phyloP scores from a whole-genome alignment of 2,797 vertebrate genomes.

The Spondyliosoma cantharus region DNA sequence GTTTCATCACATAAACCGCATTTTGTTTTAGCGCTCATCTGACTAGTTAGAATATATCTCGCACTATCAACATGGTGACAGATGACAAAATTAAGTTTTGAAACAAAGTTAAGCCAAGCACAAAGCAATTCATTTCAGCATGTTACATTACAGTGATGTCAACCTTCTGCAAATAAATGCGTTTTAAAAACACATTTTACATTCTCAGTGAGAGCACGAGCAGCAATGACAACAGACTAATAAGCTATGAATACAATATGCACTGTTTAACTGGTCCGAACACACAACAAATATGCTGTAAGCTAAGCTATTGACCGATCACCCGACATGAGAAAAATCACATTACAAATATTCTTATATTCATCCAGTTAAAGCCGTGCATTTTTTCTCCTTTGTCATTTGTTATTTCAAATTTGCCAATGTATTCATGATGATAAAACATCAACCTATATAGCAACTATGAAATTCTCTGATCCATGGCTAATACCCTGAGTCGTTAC shows the following conservation, averaged over 20 bases:
- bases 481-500: constrained; percentile 64
- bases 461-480: constrained; percentile 64
- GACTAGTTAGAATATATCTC: constrained; percentile 24
- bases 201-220: constrained; percentile 2
- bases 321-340: not conserved
- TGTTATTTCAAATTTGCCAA: constrained; percentile 44
- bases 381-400: constrained; percentile 27
- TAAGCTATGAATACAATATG: not conserved
- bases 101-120: constrained; percentile 14
- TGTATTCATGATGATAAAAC: constrained; percentile 42
- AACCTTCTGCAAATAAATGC: not conserved
- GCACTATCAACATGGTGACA: not conserved
- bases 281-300: not conserved
- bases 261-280: constrained; percentile 11
- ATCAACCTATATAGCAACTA: constrained; percentile 41
- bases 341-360: constrained; percentile 8
- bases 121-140: not conserved
- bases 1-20: not conserved
- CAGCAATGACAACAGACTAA: constrained; percentile 8
- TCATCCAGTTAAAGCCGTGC: constrained; percentile 1
- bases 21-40: constrained; percentile 1
- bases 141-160: constrained; percentile 6
- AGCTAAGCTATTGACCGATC: constrained; percentile 1
- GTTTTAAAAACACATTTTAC: constrained; percentile 3
- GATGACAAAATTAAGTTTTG: not conserved